Evolutionary conservation across 1,140 invertebrate species (phyloP), one percentile per base, ranked within the genome.

Genomic region (Pteromalus puparum): DNA sequence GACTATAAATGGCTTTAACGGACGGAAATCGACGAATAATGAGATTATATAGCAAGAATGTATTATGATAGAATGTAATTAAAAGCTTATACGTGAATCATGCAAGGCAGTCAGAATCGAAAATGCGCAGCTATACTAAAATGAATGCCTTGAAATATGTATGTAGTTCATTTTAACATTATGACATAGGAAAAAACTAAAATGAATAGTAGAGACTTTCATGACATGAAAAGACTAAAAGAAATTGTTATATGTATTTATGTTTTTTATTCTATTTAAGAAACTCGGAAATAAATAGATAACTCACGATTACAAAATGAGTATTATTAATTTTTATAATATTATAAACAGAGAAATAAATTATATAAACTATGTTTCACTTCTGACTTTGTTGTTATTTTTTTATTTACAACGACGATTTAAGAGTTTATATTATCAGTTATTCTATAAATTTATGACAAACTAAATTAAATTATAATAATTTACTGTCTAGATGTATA

Each of bases 301-400:
- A 77, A 72, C 53, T 77, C 24, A 78, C 13, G 48, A 81, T 77
- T 15, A 70, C 3, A 30, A 21, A 46, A 78, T 65, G 24, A 85
- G 79, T 85, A 85, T 82, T 80, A 84, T 84, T 85, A 85, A 81
- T 81, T 81, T 78, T 85, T 85, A 82, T 72, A 78, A 70, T 28
- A 81, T 75, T 65, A 75, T 75, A 46, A 65, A 18, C 65, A 13
- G 77, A 38, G 38, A 85, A 85, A 85, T 78, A 82, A 85, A 85
- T 72, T 85, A 77, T 82, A 78, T 85, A 42, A 48, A 85, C 7
- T 61, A 42, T 38, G 61, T 81, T 85, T 70, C 10, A 75, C 65
- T 67, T n/a, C 7, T 46, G 18, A 38, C 34, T 28, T 34, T n/a
- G 6, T 79, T 79, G 4, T 28, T 70, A 0, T 28, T 70, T n/a